These are phyloP conservation scores for Scortum barcoo DNA, from an alignment of 2,113 vertebrate species.

Conservation along the genomic window DNA sequence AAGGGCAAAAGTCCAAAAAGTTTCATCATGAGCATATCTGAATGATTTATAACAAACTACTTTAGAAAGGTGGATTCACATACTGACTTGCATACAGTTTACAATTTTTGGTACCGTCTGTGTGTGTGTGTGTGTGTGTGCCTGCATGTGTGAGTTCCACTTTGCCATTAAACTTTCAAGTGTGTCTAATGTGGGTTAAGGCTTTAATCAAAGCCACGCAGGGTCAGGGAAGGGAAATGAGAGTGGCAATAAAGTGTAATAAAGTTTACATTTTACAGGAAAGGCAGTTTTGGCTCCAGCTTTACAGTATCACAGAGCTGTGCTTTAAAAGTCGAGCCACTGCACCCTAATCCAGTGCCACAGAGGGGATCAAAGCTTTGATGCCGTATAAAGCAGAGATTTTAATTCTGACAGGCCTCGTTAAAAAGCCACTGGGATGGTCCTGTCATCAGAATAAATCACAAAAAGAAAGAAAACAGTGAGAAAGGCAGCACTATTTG, in stretches of 20 bases:
- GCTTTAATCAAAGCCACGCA: conserved; percentile 65
- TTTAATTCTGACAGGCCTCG: conserved; percentile 20
- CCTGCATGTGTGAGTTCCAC: neutral
- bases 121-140: conserved; percentile 1
- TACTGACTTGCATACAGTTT: neutral
- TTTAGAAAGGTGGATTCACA: neutral
- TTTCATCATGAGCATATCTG: neutral
- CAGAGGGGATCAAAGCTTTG: conserved; percentile 44
- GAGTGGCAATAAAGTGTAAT: conserved; percentile 50
- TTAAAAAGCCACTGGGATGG: conserved; percentile 37
- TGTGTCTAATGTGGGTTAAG: conserved; percentile 52
- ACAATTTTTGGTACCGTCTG: neutral
- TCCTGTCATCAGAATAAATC: conserved; percentile 27
- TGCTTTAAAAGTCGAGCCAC: conserved; percentile 29
- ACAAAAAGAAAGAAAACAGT: neutral
- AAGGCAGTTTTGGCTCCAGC: conserved; percentile 19
- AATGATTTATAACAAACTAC: conserved; percentile 27
- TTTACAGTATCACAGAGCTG: conserved; percentile 30
- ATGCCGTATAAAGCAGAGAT: conserved; percentile 14
- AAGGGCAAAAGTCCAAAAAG: neutral
- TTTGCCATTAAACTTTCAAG: conserved; percentile 34
- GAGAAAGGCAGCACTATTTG: neutral
- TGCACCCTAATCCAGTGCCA: conserved; percentile 28
- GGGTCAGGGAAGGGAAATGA: conserved; percentile 54
- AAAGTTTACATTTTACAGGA: conserved; percentile 62